A percentile compares a stretch with the other conserved stretches of the same genome.
phyloP scores from a whole-genome alignment of 1,140 invertebrate genomes.

The Notospermus geniculatus region DNA sequence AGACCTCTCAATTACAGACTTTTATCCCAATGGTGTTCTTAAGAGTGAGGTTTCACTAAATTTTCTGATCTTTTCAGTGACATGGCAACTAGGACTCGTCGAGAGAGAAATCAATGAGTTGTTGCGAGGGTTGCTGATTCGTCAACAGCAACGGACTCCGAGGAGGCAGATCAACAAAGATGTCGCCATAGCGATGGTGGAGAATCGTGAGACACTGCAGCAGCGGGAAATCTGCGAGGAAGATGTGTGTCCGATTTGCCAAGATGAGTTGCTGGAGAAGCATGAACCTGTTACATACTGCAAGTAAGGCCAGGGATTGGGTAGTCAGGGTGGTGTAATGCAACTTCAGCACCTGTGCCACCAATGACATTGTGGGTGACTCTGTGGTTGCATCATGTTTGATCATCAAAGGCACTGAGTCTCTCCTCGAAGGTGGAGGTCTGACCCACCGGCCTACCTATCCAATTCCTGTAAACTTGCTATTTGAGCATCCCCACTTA shows the following conservation, averaged over 20 bases:
- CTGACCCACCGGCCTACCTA: background rate
- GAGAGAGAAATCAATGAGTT: conserved; percentile 55
- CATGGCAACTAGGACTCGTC: conserved; percentile 54
- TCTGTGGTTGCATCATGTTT: background rate
- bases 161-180: conserved; percentile 14
- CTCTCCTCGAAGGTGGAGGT: background rate
- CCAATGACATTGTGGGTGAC: background rate
- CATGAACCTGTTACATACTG: conserved; percentile 54
- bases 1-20: too few relatives aligned
- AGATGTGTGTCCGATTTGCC: conserved; percentile 57
- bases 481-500: background rate
- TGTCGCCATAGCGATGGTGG: conserved; percentile 25
- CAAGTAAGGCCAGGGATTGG: conserved; percentile 34
- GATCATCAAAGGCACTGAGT: background rate
- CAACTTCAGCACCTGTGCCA: background rate
- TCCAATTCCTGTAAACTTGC: background rate
- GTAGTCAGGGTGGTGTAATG: background rate
- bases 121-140: conserved; percentile 31
- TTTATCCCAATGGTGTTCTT: background rate
- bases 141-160: conserved; percentile 19
- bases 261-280: conserved; percentile 54
- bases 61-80: conserved; percentile 34
- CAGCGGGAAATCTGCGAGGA: conserved; percentile 52
- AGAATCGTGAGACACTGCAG: conserved; percentile 27
- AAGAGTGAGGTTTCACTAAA: background rate